These are phyloP conservation scores for Chaetoderma sp. DNA, from an alignment of 2,888 invertebrate species.

Conservation along the genomic window DNA sequence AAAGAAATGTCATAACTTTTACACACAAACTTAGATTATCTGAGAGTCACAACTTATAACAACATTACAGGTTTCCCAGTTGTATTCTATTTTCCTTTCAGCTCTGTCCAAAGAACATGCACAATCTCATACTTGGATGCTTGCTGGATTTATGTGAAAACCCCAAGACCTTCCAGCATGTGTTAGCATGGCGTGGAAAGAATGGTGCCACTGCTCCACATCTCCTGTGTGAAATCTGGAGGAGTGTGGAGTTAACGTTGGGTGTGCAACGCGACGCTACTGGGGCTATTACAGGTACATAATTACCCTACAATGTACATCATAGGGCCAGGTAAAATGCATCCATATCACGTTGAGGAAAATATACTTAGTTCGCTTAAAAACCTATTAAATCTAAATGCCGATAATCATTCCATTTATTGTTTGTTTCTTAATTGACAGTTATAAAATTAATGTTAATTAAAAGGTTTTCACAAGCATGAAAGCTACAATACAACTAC, in stretches of 20 bases:
- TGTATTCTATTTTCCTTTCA: conserved; percentile 31
- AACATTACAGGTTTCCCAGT: background rate
- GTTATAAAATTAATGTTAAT: too few species aligned
- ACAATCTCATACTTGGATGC: conserved; percentile 67
- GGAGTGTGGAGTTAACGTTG: conserved; percentile 65
- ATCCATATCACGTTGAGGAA: background rate
- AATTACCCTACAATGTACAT: background rate
- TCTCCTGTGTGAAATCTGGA: conserved; percentile 68
- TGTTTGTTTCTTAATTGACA: too few species aligned
- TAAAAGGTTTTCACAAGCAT: too few species aligned
- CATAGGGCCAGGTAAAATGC: background rate
- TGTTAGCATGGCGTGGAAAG: conserved; percentile 66
- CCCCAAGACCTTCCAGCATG: conserved; percentile 65
- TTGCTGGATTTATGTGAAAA: conserved; percentile 68
- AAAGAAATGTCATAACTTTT: background rate
- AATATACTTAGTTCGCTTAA: background rate
- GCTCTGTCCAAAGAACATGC: conserved; percentile 66
- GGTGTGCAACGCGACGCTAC: conserved; percentile 58
- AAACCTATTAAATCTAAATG: background rate
- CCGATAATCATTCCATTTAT: too few species aligned
- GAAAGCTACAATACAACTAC: too few species aligned
- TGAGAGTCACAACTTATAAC: background rate
- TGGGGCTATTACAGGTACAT: conserved; percentile 60
- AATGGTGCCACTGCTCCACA: conserved; percentile 62
- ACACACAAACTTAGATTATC: background rate